Evolutionary conservation across 1,140 invertebrate species (phyloP).

Genomic region (Micrasema longulum): DNA sequence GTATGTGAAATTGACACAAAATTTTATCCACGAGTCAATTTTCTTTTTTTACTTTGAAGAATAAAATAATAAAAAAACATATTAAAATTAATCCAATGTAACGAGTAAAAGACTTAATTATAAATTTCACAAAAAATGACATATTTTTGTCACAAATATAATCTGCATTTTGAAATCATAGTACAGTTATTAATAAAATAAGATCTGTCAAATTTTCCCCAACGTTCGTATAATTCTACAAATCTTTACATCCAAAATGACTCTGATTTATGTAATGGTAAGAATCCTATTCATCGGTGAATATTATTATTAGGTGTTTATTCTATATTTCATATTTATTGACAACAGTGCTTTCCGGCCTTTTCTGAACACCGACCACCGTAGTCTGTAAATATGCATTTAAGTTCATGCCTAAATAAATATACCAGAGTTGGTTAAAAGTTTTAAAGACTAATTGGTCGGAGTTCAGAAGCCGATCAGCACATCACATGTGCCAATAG

Average conservation of each 20-base stretch:
- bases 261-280: constrained; percentile 26
- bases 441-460: constrained; percentile 12
- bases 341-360: constrained; percentile 35
- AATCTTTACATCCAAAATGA: constrained; percentile 11
- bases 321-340: constrained; percentile 31
- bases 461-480: constrained; percentile 35
- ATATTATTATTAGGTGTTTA: constrained; percentile 30
- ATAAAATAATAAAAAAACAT: constrained; percentile 10
- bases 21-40: constrained; percentile 23
- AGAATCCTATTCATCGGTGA: constrained; percentile 18
- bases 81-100: constrained; percentile 29
- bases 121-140: constrained; percentile 27
- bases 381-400: background rate
- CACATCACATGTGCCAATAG: constrained; percentile 50
- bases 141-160: constrained; percentile 32
- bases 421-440: too few species aligned
- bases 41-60: constrained; percentile 24
- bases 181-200: constrained; percentile 21
- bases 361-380: constrained; percentile 16
- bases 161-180: constrained; percentile 15
- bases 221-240: constrained; percentile 10
- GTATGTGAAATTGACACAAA: constrained; percentile 17
- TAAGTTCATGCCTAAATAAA: too few species aligned
- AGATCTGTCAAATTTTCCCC: constrained; percentile 1
- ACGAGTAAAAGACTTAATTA: constrained; percentile 24